These are phyloP conservation scores for Drosophila suboccidentalis DNA, from an alignment of 2,888 invertebrate genomes.

Conservation along the genomic window DNA sequence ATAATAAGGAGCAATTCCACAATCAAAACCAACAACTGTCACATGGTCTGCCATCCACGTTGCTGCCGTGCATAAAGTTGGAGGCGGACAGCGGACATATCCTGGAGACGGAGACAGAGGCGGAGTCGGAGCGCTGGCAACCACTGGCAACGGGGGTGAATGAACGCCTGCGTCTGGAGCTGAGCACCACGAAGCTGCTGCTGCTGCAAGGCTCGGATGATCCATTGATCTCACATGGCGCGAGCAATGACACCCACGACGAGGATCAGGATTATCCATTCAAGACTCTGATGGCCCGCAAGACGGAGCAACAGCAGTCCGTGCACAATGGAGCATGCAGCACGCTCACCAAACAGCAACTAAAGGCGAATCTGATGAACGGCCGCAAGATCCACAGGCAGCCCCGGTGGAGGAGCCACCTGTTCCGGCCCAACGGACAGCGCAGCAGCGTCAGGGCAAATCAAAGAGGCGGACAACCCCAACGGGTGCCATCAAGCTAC, in stretches of 20 bases:
- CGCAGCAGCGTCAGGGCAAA: conserved; percentile 36
- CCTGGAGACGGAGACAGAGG: conserved; percentile 21
- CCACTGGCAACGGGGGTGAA: conserved; percentile 43
- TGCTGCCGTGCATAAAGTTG: conserved; percentile 62
- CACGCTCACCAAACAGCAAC: conserved; percentile 79
- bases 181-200: conserved; percentile 75
- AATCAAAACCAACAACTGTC: conserved; percentile 34
- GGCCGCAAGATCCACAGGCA: conserved; percentile 50
- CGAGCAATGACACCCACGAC: conserved; percentile 79
- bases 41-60: no score
- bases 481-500: conserved; percentile 89
- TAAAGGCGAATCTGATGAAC: conserved; percentile 82
- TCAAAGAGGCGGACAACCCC: conserved; percentile 49
- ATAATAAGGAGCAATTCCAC: conserved; percentile 25
- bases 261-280: conserved; percentile 84
- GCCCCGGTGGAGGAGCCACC: conserved; percentile 17
- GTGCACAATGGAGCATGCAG: conserved; percentile 71
- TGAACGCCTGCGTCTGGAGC: conserved; percentile 52
- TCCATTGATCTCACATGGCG: conserved; percentile 85
- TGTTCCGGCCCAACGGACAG: conserved; percentile 18
- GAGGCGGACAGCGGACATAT: conserved; percentile 61
- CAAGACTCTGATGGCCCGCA: conserved; percentile 63
- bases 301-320: conserved; percentile 34
- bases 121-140: conserved; percentile 53
- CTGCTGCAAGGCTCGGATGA: conserved; percentile 85